Conservation (phyloP, 2,797 vertebrate species). For the Esox lucius region DNA sequence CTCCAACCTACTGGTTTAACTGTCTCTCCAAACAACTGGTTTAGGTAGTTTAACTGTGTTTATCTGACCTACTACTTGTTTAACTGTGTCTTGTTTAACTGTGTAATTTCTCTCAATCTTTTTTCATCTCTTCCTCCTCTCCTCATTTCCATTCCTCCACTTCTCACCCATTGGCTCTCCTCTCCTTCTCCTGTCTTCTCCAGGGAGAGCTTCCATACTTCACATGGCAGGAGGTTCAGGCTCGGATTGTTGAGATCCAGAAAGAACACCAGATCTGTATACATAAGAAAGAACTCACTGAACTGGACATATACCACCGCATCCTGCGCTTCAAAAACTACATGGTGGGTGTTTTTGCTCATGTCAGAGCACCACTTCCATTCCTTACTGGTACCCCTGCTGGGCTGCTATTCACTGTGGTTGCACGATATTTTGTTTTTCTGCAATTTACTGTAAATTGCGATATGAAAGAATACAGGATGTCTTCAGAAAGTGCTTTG, state of each 20-base stretch:
- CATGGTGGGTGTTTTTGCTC: constrained; percentile 77
- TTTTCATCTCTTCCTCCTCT: neutral
- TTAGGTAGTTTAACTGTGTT: too few species aligned
- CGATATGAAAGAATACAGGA: too few species aligned
- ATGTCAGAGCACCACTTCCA: neutral
- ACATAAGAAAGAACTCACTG: constrained; percentile 94
- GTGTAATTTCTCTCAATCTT: too few species aligned
- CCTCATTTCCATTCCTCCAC: neutral
- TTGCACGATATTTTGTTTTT: too few species aligned
- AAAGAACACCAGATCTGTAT: constrained; percentile 99
- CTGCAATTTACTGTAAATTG: too few species aligned
- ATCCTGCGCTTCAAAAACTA: constrained; percentile 99
- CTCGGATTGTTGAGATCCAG: constrained; percentile 95
- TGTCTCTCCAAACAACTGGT: too few species aligned
- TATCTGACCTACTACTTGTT: too few species aligned
- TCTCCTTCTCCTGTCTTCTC: neutral
- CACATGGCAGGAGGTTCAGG: constrained; percentile 98
- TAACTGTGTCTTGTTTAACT: too few species aligned
- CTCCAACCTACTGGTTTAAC: too few species aligned
- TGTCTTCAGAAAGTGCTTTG: too few species aligned
- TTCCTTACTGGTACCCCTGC: neutral
- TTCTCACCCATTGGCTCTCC: neutral
- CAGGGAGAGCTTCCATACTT: constrained; percentile 91
- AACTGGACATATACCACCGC: constrained; percentile 96
- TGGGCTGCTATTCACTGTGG: too few species aligned